phyloP scores from a whole-genome alignment of 2,113 vertebrate species.

The Sapajus apella region DNA sequence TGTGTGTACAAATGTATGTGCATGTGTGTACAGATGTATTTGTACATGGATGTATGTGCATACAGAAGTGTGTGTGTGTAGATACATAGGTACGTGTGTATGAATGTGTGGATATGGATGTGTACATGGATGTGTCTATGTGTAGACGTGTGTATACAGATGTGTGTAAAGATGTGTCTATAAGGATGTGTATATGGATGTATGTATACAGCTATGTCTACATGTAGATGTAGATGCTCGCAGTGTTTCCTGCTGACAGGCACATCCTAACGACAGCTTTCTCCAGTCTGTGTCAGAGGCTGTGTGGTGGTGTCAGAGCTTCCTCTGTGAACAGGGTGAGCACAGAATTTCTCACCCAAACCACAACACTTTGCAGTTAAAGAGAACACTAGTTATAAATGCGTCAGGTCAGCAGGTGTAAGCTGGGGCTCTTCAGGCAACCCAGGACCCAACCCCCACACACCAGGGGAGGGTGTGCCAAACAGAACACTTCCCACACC shows the following conservation, averaged over 20 bases:
- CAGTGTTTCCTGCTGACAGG: not conserved
- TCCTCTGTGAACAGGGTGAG: accelerated
- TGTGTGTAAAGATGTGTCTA: too few relatives aligned
- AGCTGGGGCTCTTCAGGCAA: not conserved
- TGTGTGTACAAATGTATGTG: too few relatives aligned
- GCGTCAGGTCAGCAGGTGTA: not conserved
- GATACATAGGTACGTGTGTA: too few relatives aligned
- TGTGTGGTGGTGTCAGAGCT: accelerated
- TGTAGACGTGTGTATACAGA: too few relatives aligned
- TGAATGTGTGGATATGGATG: too few relatives aligned
- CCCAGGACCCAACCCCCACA: not conserved
- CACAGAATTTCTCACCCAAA: not conserved
- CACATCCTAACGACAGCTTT: not conserved
- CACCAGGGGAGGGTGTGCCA: accelerated
- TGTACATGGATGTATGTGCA: too few relatives aligned
- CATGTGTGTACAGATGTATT: too few relatives aligned
- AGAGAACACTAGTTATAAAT: not conserved
- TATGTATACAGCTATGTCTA: too few relatives aligned
- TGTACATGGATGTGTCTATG: too few relatives aligned
- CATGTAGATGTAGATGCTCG: too few relatives aligned
- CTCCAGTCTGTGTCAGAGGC: not conserved
- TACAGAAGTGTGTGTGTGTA: too few relatives aligned
- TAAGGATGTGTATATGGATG: too few relatives aligned
- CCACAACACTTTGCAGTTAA: not conserved
- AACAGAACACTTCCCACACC: accelerated